Base-by-base conservation (phyloP, 2,797 vertebrate genomes). In the Craterocephalus amniculus region DNA sequence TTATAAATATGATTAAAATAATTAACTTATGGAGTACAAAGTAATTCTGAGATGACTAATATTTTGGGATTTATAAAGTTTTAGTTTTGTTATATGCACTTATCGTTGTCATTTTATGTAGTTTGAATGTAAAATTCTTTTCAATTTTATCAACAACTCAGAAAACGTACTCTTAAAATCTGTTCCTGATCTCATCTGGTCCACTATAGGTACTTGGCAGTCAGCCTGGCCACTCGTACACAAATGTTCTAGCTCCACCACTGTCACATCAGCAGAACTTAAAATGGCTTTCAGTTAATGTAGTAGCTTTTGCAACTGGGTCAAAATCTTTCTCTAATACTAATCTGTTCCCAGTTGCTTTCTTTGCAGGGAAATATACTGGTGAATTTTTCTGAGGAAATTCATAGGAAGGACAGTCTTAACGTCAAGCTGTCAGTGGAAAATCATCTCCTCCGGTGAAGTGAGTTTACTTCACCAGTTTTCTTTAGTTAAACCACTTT, bases 291-390 rank as follows among this genome's bases (percentile, higher is more conserved):
- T 2, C 12, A 56, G 60, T 40, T 57, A 49, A 68, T 0, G 1
- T 56, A 61, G 59, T 35, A 32, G 55, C 31, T 58, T 54, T 22
- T 71, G n/a, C 61, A 72, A n/a, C 67, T 63, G 36, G 63, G 62
- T 76, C 70, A 69, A 54, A 82, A 71, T 72, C 58, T 24, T 51
- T 70, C 43, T 63, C 34, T 78, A 51, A 73, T 71, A 60, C 32
- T 64, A 67, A 71, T 83, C 63, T 22, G 70, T 43, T 69, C 43
- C 27, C 55, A 32, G 3, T 73, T n/a, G 34, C 35, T 77, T 73
- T 72, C 36, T 40, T 22, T 74, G 35, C 35, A 52, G 27, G 13
- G 2, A 36, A 80, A 72, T 48, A 48, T 18, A 65, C n/a, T 2
- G 20, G 5, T 55, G 14, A 59, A 29, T 52, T 29, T 13, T 49